Conservation (phyloP, 1,140 invertebrate genomes). For the Pseudomyrmex gracilis region DNA sequence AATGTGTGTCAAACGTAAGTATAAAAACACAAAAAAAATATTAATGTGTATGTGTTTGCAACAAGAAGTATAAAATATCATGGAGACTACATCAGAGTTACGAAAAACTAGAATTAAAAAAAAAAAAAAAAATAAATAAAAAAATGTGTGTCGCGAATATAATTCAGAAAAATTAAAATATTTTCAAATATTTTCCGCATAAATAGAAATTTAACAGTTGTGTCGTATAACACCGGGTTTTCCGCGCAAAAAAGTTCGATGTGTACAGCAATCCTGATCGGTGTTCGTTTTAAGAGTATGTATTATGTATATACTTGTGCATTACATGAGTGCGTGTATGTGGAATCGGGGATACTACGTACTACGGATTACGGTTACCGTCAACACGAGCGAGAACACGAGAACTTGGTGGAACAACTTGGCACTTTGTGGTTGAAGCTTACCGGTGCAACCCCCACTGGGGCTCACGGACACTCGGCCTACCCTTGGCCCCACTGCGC, state of each 20-base stretch:
- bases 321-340: slow-evolving; percentile 38
- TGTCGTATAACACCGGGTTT: neutral
- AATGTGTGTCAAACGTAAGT: slow-evolving; percentile 40
- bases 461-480: slow-evolving; percentile 84
- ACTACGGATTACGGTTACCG: slow-evolving; percentile 82
- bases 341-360: slow-evolving; percentile 78
- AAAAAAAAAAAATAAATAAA: too few relatives aligned
- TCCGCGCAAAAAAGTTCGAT: neutral
- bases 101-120: too few relatives aligned
- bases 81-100: too few relatives aligned
- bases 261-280: slow-evolving; percentile 13
- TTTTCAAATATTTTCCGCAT: too few relatives aligned
- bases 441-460: slow-evolving; percentile 85
- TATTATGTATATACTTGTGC: slow-evolving; percentile 29
- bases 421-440: slow-evolving; percentile 84
- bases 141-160: too few relatives aligned
- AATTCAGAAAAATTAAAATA: too few relatives aligned
- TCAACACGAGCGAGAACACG: slow-evolving; percentile 79
- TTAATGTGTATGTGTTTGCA: too few relatives aligned
- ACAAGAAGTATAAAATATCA: too few relatives aligned
- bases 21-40: neutral
- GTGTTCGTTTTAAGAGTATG: slow-evolving; percentile 15
- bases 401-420: slow-evolving; percentile 82
- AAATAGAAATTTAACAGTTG: too few relatives aligned
- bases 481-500: slow-evolving; percentile 84